phyloP scores from a whole-genome alignment of 2,113 vertebrate genomes.

The Bubalus kerabau region DNA sequence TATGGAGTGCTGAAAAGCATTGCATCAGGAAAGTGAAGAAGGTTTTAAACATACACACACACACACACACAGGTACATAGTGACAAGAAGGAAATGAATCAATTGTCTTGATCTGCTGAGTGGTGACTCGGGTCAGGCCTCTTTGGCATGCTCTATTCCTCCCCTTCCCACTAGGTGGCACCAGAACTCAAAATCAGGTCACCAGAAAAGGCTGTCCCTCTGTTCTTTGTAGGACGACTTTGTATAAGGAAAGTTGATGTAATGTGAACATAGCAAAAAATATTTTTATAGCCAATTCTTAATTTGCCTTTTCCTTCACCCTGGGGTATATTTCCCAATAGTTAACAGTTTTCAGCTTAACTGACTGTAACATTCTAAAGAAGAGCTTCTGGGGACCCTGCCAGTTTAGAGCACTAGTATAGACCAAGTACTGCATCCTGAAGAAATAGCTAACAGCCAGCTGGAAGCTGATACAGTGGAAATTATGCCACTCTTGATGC shows the following conservation, averaged over 20 bases:
- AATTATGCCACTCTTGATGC: not conserved
- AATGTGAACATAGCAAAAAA: not conserved
- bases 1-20: not conserved
- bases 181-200: constrained; percentile 54
- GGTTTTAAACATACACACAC: not conserved
- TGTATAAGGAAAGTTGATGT: not conserved
- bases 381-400: not conserved
- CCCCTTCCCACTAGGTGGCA: constrained; percentile 61
- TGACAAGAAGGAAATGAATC: not conserved
- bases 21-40: not conserved
- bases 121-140: not conserved
- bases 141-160: not conserved
- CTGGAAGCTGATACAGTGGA: constrained; percentile 7
- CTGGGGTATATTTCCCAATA: not conserved
- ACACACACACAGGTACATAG: not conserved
- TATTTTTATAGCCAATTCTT: not conserved
- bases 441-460: not conserved
- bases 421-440: not conserved
- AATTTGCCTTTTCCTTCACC: not conserved
- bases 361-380: not conserved
- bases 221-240: not conserved
- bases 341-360: constrained; percentile 27
- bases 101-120: not conserved
- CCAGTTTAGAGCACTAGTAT: not conserved
- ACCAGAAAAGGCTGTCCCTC: not conserved